Evolutionary conservation across 1,140 invertebrate species (phyloP), one percentile per base, ranked within the genome.

Genomic region (Heliothis virescens): DNA sequence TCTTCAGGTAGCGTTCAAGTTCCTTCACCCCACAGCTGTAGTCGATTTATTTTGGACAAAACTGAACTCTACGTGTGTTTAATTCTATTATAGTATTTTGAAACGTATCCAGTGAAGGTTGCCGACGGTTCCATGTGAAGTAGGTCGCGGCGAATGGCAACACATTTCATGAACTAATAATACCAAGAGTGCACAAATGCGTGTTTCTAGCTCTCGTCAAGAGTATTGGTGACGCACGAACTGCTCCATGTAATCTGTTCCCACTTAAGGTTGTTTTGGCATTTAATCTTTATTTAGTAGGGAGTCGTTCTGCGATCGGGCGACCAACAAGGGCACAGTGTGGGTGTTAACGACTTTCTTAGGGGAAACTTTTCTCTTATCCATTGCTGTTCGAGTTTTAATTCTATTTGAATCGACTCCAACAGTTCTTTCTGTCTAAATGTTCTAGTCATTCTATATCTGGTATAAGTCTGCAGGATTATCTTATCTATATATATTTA

Each of bases 301-400:
- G 82, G 78, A 76, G 82, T 82, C 80, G 76, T 74, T 52, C 18
- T 63, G 63, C 59, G 78, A 53, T 59, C 72, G 75, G 65, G 63
- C 18, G 71, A 82, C 71, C 63, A 52, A 15, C 47, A 79, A 75
- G 67, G 81, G 76, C 62, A 79, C 16, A 18, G 82, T 63, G 84
- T 85, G 79, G 84, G 84, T 79, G 75, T 78, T 80, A 83, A 85
- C 78, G 79, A 82, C 82, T 76, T 83, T 81, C 82, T 81, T 81
- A 63, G 59, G 60, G 69, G 65, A 82, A 77, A 79, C 75, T 80
- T 85, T 80, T 85, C 71, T 82, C 81, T 82, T 72, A 81, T 81
- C 47, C 63, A 60, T 47, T 77, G 26, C 62, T 21, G 16, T 65
- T 55, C 65, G 62, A 77, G 18, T 52, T 74, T 74, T 60, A 74